A percentile compares a stretch with the other conserved stretches of the same genome.
phyloP scores from a whole-genome alignment of 2,888 invertebrate species.

The Autographa gamma region DNA sequence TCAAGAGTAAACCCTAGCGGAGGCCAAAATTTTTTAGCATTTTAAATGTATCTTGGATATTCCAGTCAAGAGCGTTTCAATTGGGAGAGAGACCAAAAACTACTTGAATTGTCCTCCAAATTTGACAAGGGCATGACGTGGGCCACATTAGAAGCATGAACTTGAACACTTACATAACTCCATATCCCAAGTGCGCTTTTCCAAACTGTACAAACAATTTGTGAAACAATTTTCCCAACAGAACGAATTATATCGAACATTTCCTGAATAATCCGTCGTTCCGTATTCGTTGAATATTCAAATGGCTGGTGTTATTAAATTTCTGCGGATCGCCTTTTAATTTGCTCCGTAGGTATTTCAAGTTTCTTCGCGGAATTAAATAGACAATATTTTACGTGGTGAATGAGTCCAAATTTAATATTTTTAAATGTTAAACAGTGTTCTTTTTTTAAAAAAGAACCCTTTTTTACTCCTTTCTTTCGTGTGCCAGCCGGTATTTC shows the following conservation, averaged over 20 bases:
- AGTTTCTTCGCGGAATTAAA: constrained; percentile 34
- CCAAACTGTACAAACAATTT: constrained; percentile 45
- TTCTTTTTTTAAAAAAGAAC: constrained; percentile 11
- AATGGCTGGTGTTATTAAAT: constrained; percentile 67
- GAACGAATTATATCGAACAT: constrained; percentile 63
- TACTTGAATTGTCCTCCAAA: constrained; percentile 4
- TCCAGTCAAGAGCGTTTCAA: neutral
- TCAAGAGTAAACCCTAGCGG: neutral
- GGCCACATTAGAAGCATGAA: constrained; percentile 4
- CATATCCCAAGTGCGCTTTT: constrained; percentile 2
- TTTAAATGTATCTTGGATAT: neutral
- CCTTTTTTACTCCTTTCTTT: constrained; percentile 31
- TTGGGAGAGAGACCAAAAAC: neutral
- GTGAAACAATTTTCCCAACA: constrained; percentile 55
- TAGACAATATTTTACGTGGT: constrained; percentile 41
- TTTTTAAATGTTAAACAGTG: constrained; percentile 39
- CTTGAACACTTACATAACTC: neutral
- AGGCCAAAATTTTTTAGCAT: neutral
- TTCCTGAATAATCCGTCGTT: constrained; percentile 59
- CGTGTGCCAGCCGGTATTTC: constrained; percentile 7
- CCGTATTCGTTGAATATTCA: constrained; percentile 68
- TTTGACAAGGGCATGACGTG: constrained; percentile 2
- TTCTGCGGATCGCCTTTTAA: constrained; percentile 64
- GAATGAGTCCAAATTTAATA: constrained; percentile 16
- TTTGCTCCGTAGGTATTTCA: constrained; percentile 42